Evolutionary conservation across 2,113 vertebrate species (phyloP).

Genomic region (Prunella himalayana): DNA sequence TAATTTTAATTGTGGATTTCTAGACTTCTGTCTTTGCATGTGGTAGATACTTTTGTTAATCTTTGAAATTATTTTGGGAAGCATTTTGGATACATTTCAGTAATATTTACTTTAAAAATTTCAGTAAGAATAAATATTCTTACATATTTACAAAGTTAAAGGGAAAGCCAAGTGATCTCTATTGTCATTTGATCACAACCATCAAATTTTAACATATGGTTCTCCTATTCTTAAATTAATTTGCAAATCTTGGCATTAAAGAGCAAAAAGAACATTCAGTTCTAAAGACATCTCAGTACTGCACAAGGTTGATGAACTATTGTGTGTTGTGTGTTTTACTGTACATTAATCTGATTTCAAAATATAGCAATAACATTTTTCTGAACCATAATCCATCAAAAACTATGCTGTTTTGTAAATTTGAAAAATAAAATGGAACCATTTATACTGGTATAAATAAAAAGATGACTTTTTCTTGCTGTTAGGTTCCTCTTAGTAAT

Average conservation of each 20-base stretch:
- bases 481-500: neutral
- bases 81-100: constrained; percentile 13
- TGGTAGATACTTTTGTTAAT: constrained; percentile 12
- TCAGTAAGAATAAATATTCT: too few relatives aligned
- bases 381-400: constrained; percentile 32
- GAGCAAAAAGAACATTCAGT: constrained; percentile 38
- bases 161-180: constrained; percentile 12
- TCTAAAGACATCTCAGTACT: constrained; percentile 36
- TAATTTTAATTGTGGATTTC: neutral
- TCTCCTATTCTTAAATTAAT: constrained; percentile 54
- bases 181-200: constrained; percentile 10
- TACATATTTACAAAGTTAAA: constrained; percentile 17
- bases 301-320: neutral
- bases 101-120: too few relatives aligned
- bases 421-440: constrained; percentile 34
- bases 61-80: constrained; percentile 16
- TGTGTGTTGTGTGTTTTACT: constrained; percentile 8
- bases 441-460: constrained; percentile 16
- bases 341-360: constrained; percentile 15
- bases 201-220: constrained; percentile 56
- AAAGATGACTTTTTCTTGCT: neutral
- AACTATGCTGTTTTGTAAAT: neutral
- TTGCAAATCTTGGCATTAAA: constrained; percentile 54
- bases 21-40: neutral
- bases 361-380: constrained; percentile 14